Evolutionary conservation across 2,888 invertebrate species (phyloP), one percentile per base, ranked within the genome.

Genomic region (Scaptomyza polygonia): DNA sequence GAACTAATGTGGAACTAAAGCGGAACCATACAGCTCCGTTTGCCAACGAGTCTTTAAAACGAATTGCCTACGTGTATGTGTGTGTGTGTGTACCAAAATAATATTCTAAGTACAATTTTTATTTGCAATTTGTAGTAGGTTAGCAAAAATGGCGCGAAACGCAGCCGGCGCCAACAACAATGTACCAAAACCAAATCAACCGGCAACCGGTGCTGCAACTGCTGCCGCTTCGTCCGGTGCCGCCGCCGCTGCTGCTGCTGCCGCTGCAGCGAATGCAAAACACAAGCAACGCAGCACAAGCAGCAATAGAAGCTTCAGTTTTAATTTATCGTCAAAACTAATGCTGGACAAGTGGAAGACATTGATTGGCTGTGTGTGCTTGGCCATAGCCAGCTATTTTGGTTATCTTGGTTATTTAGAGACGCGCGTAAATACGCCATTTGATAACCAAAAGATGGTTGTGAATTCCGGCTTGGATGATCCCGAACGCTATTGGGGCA

Each of bases 401-500:
- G 95, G 96, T 52, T 96, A 95, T 78, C 92, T 95, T 84, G 97
- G 97, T 1, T 97, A 97, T 89, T 91, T 97, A 68, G 97, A 97
- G 92, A 97, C 97, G 0, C 93, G 97, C 75, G 96, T 98, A 0
- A 97, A 97, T 90, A 97, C 97, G 0, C 97, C 97, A 0, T 95
- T 95, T 73, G 95, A 95, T 84, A 94, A 94, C 75, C 94, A 95
- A 74, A 97, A 96, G 93, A 95, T 96, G 77, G 96, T 97, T 0
- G 89, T 92, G 51, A 93, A 93, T 52, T 93, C 94, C n/a, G 96
- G 96, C 0, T 89, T 96, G 40, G 94, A 95, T 49, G 94, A 95
- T 3, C 95, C 96, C 0, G 95, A 96, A 11, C 93, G 95, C 42
- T 97, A 95, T 92, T 99, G 99, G 99, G 99, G 99, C 8, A 95